Base-by-base conservation (phyloP, 2,888 invertebrate species). In the Ichneumon xanthorius region DNA sequence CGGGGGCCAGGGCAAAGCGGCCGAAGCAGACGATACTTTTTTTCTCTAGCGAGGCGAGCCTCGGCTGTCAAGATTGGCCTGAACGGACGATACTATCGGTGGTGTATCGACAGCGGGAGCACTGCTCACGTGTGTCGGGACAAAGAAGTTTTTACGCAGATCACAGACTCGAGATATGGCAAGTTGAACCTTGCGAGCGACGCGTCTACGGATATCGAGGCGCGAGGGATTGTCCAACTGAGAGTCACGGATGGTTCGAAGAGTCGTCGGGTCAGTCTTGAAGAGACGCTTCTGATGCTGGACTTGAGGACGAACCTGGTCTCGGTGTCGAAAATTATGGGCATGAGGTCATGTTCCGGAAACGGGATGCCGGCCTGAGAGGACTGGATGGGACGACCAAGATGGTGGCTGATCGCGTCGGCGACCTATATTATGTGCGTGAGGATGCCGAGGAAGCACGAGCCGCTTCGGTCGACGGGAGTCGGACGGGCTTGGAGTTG, bases 361-460 rank as follows among this genome's bases (percentile, higher is more conserved):
- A 61, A 22, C 65, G 55, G 6, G 73, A 58, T 16, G 80, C 84
- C 30, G 37, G 70, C 30, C 53, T 84, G 50, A 71, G n/a, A 19
- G 84, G 63, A 26, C 4, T 30, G 16, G 71, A 84, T 26, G 71
- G 78, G 3, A 37, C 50, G 30, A 37, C 40, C 19, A 72, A 61
- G 33, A 53, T 82, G 61, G 48, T 73, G 48, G 79, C 81, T 4
- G 84, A 84, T 61, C 75, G 80, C 22, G 33, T 79, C 22, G 84
- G 84, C 14, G 77, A 81, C 50, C 72, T 84, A 0, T 84, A 84
- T 33, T 84, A 81, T 30, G 22, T 85, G 9, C 61, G 68, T 50
- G 71, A 48, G 22, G 71, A 65, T 11, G 37, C 37, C 5, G 80
- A 37, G 37, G 11, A 40, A 22, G 70, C 55, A 2, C 55, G 55